A percentile compares a stretch with the other conserved stretches of the same genome.
phyloP scores from a whole-genome alignment of 2,113 vertebrate genomes.

The Tychaedon coryphoeus region DNA sequence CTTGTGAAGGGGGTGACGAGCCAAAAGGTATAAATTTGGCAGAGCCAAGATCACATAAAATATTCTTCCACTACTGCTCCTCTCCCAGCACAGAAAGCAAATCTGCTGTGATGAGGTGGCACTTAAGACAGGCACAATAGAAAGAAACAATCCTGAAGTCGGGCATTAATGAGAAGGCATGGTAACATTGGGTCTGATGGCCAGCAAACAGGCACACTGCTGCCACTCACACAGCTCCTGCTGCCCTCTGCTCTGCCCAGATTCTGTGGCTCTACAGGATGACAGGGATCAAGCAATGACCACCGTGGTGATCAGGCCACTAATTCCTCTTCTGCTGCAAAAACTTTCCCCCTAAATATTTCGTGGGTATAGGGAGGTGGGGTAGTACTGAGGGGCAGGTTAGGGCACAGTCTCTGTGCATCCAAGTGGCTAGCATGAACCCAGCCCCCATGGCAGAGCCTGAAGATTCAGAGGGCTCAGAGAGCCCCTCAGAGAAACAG shows the following conservation, averaged over 20 bases:
- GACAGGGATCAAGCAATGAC: not conserved
- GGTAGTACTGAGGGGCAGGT: not conserved
- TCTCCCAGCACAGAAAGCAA: not conserved
- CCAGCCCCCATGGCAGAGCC: accelerated
- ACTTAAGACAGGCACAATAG: not conserved
- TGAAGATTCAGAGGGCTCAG: not conserved
- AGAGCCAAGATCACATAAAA: not conserved
- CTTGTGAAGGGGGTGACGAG: not conserved
- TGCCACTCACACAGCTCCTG: accelerated
- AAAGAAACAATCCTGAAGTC: not conserved
- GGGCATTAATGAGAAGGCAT: not conserved
- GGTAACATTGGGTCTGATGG: not conserved
- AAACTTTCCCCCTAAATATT: not conserved
- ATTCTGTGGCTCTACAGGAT: not conserved
- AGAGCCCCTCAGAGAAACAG: not conserved
- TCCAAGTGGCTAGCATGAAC: not conserved
- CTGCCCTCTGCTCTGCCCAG: not conserved
- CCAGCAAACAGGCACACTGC: not conserved
- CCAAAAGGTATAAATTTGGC: not conserved
- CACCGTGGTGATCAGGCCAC: accelerated
- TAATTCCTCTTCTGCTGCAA: not conserved
- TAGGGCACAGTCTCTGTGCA: not conserved
- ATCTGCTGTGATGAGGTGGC: not conserved
- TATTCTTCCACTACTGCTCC: not conserved
- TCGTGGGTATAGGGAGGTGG: not conserved